phyloP scores from a whole-genome alignment of 2,113 vertebrate species.

The Sorex araneus region DNA sequence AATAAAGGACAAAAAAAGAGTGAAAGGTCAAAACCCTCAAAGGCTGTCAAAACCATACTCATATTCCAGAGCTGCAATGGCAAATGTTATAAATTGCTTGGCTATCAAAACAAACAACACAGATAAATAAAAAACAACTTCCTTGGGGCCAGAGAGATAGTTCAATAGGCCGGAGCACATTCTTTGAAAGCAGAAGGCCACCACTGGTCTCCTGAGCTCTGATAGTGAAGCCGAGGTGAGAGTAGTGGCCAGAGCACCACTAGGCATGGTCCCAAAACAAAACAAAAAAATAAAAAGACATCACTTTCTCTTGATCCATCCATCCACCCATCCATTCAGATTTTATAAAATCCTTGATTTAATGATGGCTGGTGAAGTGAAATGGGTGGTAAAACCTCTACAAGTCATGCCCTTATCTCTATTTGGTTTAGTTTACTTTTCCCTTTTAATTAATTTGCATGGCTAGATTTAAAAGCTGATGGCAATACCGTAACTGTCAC shows the following conservation, averaged over 20 bases:
- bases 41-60: background rate
- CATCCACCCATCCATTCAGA: background rate
- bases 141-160: background rate
- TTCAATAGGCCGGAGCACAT: background rate
- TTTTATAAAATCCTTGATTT: background rate
- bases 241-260: background rate
- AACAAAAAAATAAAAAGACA: background rate
- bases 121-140: background rate
- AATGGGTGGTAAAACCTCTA: background rate
- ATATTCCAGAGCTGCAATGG: background rate
- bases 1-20: constrained; percentile 6
- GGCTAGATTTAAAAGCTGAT: background rate
- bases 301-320: background rate
- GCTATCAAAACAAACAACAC: background rate
- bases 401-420: background rate
- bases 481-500: background rate
- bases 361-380: background rate
- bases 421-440: background rate
- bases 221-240: no score
- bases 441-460: constrained; percentile 13
- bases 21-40: background rate
- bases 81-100: background rate
- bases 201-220: no score
- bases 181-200: no score
- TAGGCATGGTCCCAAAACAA: background rate